Conservation (phyloP, 1,140 invertebrate genomes). For the Microplitis demolitor region DNA sequence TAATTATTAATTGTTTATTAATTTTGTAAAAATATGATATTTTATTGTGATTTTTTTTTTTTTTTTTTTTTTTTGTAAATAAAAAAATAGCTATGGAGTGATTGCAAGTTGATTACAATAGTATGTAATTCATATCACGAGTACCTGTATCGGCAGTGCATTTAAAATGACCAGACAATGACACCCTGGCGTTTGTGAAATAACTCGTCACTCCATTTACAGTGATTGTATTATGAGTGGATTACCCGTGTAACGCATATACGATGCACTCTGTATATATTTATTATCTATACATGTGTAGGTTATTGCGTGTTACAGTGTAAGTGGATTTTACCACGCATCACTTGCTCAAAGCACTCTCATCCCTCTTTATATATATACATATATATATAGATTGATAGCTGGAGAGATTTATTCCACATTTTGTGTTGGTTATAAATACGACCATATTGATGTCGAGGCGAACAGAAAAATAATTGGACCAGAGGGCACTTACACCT, state of each 20-base stretch:
- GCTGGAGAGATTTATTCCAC: constrained; percentile 21
- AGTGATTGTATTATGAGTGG: constrained; percentile 23
- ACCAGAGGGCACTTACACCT: neutral
- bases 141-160: neutral
- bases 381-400: neutral
- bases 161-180: constrained; percentile 14
- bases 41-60: no score
- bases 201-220: constrained; percentile 26
- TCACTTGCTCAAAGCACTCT: constrained; percentile 24
- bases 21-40: no score
- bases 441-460: constrained; percentile 13
- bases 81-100: no score
- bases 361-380: neutral
- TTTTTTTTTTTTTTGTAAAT: no score
- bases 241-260: constrained; percentile 24
- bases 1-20: no score
- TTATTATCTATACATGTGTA: neutral
- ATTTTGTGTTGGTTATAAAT: constrained; percentile 17
- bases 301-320: constrained; percentile 9
- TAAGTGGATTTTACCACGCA: constrained; percentile 25
- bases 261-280: neutral
- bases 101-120: neutral
- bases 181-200: constrained; percentile 21
- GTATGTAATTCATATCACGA: neutral
- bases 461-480: neutral